These are phyloP conservation scores for Metallyticus violacea DNA, from an alignment of 2,888 invertebrate genomes.

Conservation along the genomic window DNA sequence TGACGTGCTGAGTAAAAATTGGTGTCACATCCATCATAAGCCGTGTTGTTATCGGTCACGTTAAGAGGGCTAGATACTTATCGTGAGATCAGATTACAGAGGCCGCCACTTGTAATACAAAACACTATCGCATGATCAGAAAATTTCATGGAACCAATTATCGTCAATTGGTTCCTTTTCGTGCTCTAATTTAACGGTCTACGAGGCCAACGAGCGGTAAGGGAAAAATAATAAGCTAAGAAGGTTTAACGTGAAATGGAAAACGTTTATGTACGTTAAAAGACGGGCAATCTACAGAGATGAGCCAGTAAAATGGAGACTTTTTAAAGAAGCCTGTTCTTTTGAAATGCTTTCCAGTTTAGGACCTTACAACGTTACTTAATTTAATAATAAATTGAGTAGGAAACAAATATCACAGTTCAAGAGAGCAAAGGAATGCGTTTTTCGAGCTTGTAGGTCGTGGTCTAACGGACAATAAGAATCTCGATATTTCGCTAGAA, in stretches of 20 bases:
- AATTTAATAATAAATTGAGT: no score
- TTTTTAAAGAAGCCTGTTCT: no score
- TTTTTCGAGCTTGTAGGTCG: no score
- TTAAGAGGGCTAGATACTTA: neutral
- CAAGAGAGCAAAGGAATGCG: no score
- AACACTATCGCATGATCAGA: neutral
- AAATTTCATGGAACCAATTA: neutral
- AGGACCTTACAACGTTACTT: no score
- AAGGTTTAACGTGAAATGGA: neutral
- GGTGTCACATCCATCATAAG: neutral
- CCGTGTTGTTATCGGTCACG: no score
- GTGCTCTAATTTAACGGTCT: neutral
- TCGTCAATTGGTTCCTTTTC: neutral
- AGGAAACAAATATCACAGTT: no score
- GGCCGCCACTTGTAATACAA: neutral
- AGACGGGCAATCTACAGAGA: neutral
- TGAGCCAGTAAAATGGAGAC: no score
- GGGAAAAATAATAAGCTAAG: neutral
- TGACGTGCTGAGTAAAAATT: neutral
- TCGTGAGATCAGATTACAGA: neutral
- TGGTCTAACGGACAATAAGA: no score
- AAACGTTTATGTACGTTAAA: neutral
- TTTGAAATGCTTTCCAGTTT: no score
- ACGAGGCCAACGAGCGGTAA: no score
- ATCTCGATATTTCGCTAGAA: no score